Evolutionary conservation across 2,888 invertebrate genomes (phyloP).

Genomic region (Zaprionus obscuricornis): DNA sequence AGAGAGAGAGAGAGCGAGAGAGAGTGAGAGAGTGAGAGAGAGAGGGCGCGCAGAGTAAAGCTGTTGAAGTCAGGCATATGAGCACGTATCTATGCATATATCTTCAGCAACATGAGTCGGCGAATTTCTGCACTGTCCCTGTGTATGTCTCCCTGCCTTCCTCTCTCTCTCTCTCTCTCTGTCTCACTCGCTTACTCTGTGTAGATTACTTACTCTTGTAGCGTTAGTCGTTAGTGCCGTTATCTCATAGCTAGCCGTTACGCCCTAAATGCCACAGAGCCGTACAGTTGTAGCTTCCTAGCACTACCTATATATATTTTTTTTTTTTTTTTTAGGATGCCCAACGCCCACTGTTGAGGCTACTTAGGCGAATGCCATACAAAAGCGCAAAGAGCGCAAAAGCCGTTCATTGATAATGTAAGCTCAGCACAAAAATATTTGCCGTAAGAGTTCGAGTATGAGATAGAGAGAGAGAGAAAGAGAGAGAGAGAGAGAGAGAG

Average conservation of each 20-base stretch:
- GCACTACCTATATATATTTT: no score
- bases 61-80: conserved; percentile 41
- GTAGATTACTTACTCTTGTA: conserved; percentile 76
- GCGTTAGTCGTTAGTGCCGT: conserved; percentile 78
- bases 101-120: conserved; percentile 35
- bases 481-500: neutral
- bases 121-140: neutral
- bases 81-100: conserved; percentile 68
- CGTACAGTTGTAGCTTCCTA: conserved; percentile 14
- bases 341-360: conserved; percentile 42
- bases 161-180: conserved; percentile 28
- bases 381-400: conserved; percentile 73
- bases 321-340: no score
- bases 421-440: conserved; percentile 79
- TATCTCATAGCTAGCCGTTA: conserved; percentile 74
- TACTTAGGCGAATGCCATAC: conserved; percentile 68
- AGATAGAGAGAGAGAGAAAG: neutral
- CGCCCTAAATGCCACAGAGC: conserved; percentile 62
- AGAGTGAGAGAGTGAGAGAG: neutral
- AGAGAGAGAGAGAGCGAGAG: neutral
- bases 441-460: conserved; percentile 11
- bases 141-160: conserved; percentile 12
- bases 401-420: conserved; percentile 78
- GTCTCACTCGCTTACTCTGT: no score
- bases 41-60: neutral